Evolutionary conservation across 2,113 vertebrate species (phyloP).

Genomic region (Neopipo cinnamomea): DNA sequence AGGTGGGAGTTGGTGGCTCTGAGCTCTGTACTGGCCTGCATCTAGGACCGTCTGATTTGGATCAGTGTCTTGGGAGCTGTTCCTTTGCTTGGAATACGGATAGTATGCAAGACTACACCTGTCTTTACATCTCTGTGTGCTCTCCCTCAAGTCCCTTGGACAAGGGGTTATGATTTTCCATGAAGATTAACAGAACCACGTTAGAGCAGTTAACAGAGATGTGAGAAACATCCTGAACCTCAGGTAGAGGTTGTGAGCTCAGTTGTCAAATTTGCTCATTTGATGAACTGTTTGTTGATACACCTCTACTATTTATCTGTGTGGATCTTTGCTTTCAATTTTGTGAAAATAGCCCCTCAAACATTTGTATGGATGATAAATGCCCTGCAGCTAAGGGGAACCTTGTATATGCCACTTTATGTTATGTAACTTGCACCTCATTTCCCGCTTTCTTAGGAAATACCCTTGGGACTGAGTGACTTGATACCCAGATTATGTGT

Average conservation of each 20-base stretch:
- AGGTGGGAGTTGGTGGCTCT: fast-evolving
- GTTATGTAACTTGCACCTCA: not conserved
- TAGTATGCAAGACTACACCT: not conserved
- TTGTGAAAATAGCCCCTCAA: not conserved
- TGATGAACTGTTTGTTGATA: not conserved
- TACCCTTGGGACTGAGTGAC: not conserved
- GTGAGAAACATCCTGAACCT: not conserved
- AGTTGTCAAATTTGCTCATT: not conserved
- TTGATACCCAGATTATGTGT: not conserved
- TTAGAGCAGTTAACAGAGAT: not conserved
- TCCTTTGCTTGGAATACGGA: not conserved
- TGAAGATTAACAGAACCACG: not conserved
- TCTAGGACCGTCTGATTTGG: not conserved
- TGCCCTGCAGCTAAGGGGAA: not conserved
- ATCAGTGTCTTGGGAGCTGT: not conserved
- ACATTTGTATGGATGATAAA: not conserved
- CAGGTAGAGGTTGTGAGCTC: not conserved
- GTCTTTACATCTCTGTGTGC: not conserved
- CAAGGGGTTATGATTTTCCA: not conserved
- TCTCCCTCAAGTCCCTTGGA: not conserved
- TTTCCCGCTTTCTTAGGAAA: not conserved
- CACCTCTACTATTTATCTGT: not conserved
- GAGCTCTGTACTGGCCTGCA: not conserved
- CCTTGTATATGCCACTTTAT: fast-evolving
- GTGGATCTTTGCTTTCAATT: not conserved